These are phyloP conservation scores for Hydropsyche tenuis DNA, from an alignment of 1,140 invertebrate species.

Conservation along the genomic window DNA sequence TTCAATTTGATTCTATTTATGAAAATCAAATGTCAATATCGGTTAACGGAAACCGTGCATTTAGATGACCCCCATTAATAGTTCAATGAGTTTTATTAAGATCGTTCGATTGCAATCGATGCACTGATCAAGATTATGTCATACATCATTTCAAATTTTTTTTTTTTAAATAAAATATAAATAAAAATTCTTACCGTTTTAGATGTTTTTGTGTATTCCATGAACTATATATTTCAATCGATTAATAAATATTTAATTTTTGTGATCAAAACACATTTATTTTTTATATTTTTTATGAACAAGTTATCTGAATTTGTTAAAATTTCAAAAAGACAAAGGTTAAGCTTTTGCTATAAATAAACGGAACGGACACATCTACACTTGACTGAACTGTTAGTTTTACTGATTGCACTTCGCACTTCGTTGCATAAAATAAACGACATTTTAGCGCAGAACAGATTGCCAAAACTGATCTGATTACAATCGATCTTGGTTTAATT, in stretches of 20 bases:
- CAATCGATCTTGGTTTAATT: too few species aligned
- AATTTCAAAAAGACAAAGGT: not conserved
- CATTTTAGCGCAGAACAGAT: too few species aligned
- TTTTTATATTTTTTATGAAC: not conserved
- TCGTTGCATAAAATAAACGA: not conserved
- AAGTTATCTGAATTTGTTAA: not conserved
- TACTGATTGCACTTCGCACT: not conserved
- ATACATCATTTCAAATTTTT: not conserved
- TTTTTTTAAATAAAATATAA: not conserved
- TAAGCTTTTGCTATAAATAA: not conserved
- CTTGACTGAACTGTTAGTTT: not conserved
- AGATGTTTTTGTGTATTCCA: not conserved
- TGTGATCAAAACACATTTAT: not conserved
- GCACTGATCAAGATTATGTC: too few species aligned
- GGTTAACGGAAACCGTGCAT: too few species aligned
- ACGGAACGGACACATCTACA: not conserved
- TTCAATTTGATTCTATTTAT: too few species aligned
- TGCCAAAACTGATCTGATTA: too few species aligned
- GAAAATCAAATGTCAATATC: too few species aligned
- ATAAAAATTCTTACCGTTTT: not conserved
- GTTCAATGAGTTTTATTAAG: too few species aligned
- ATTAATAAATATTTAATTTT: not conserved
- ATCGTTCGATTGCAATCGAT: too few species aligned
- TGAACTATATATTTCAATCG: not conserved
- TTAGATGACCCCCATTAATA: too few species aligned